Conservation (phyloP, 2,113 vertebrate species). For the Phalacrocorax brasilianus region DNA sequence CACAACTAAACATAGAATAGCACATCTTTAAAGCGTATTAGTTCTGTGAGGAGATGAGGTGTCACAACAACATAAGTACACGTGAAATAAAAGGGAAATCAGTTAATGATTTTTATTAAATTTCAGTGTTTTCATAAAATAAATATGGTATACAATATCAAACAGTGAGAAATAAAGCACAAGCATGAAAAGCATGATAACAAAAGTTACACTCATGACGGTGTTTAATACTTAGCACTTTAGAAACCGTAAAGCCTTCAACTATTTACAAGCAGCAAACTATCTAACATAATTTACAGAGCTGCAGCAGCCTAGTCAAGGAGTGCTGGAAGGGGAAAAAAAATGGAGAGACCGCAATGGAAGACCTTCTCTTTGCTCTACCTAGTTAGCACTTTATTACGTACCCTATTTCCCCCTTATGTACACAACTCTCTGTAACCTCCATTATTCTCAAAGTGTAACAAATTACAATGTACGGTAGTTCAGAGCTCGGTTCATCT, state of each 20-base stretch:
- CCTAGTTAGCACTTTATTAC: not conserved
- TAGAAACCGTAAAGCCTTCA: conserved; percentile 79
- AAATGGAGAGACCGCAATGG: not conserved
- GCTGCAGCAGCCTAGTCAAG: conserved; percentile 51
- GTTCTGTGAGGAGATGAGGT: not conserved
- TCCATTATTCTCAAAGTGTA: not conserved
- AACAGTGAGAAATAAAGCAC: conserved; percentile 79
- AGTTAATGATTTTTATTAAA: conserved; percentile 84
- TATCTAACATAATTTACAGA: conserved; percentile 72
- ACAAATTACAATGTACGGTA: not conserved
- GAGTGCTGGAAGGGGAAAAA: not conserved
- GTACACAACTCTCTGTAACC: not conserved
- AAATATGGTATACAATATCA: conserved; percentile 84
- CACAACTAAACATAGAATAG: not conserved
- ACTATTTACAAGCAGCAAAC: conserved; percentile 75
- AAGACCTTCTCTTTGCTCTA: conserved; percentile 7
- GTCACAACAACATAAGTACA: conserved; percentile 23
- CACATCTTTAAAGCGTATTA: conserved; percentile 55
- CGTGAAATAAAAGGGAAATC: conserved; percentile 58
- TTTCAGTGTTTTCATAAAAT: conserved; percentile 88
- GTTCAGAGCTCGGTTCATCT: not conserved
- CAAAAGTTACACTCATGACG: conserved; percentile 66
- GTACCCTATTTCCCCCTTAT: not conserved
- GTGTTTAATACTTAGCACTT: conserved; percentile 67
- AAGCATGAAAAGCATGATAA: conserved; percentile 76